phyloP scores from a whole-genome alignment of 2,113 vertebrate genomes.

The Heptranchias perlo region DNA sequence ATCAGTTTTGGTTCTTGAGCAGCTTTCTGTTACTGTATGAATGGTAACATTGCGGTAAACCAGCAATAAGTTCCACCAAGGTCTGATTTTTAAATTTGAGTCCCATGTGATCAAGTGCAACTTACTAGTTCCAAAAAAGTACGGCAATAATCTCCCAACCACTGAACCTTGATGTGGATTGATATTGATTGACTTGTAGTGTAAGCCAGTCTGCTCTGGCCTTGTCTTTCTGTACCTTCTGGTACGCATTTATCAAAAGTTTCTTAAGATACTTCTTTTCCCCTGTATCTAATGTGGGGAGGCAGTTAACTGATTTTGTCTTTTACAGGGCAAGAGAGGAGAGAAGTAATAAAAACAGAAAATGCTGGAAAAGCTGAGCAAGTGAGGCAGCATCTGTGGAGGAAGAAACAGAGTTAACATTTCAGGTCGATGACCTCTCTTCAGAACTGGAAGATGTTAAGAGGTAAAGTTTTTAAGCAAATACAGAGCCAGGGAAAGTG shows the following conservation, averaged over 20 bases:
- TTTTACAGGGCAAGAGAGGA: background rate
- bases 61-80: background rate
- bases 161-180: slow-evolving; percentile 24
- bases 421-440: no score
- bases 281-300: background rate
- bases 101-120: slow-evolving; percentile 13
- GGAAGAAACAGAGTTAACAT: no score
- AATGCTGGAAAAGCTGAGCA: no score
- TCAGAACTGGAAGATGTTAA: no score
- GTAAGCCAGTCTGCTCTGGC: background rate
- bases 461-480: no score
- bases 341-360: no score
- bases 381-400: no score
- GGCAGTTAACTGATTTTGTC: background rate
- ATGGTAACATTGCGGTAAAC: slow-evolving; percentile 17
- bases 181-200: background rate
- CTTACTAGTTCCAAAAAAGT: background rate
- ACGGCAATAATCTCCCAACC: slow-evolving; percentile 3
- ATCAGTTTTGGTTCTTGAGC: background rate
- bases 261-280: background rate
- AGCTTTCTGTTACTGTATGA: background rate
- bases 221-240: background rate
- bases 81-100: background rate
- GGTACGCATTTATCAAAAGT: background rate
- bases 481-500: no score